Evolutionary conservation across 2,797 vertebrate genomes (phyloP).

Genomic region (Amblyopsis hoosieri): DNA sequence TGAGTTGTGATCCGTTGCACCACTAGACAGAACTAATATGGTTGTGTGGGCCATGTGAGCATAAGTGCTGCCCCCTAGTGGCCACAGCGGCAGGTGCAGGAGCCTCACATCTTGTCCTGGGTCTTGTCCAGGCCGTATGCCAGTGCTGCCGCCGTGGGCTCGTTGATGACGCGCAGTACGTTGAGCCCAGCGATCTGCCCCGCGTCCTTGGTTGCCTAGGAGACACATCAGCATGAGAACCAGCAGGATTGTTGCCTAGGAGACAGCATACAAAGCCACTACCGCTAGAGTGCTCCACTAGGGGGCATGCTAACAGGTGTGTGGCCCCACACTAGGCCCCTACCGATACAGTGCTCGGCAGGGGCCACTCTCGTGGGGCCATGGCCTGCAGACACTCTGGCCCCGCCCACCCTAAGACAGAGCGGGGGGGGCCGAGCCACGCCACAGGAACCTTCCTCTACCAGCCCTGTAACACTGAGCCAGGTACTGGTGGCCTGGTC

Average conservation of each 20-base stretch:
- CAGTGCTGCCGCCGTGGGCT: slow-evolving; percentile 95
- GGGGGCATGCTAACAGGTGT: slow-evolving; percentile 26
- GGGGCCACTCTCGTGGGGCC: slow-evolving; percentile 58
- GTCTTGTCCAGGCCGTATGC: slow-evolving; percentile 97
- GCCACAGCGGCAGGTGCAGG: background rate
- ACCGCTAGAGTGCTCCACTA: background rate
- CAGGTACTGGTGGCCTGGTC: slow-evolving; percentile 37
- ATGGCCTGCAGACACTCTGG: slow-evolving; percentile 38
- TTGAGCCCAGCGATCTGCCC: slow-evolving; percentile 95
- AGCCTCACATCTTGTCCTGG: slow-evolving; percentile 89
- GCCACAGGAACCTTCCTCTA: slow-evolving; percentile 52
- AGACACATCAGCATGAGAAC: background rate
- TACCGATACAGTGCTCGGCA: slow-evolving; percentile 24
- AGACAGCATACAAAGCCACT: background rate
- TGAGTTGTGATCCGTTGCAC: no score
- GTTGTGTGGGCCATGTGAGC: no score
- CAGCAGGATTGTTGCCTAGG: background rate
- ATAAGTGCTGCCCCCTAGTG: no score
- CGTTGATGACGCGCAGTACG: slow-evolving; percentile 95
- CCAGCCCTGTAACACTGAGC: slow-evolving; percentile 72
- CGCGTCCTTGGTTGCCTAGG: slow-evolving; percentile 95
- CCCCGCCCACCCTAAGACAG: slow-evolving; percentile 56
- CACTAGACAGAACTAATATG: no score
- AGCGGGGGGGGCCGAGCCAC: slow-evolving; percentile 24
- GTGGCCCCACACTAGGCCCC: slow-evolving; percentile 53